These are phyloP conservation scores for Cydia fagiglandana DNA, from an alignment of 1,140 invertebrate genomes.

Conservation along the genomic window DNA sequence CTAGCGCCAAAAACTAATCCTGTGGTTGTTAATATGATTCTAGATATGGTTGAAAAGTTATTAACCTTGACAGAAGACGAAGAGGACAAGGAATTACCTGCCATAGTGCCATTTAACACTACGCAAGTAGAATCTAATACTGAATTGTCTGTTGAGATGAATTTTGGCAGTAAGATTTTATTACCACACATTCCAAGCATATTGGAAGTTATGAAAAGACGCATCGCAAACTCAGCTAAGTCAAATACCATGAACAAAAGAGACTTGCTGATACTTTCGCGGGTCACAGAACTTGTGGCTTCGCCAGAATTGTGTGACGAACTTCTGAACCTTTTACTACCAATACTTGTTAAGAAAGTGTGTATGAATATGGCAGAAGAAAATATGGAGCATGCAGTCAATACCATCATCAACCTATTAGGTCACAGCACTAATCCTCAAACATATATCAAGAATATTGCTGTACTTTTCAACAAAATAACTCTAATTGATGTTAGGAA, in stretches of 20 bases:
- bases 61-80: conserved; percentile 83
- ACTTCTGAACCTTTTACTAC: conserved; percentile 85
- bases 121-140: conserved; percentile 54
- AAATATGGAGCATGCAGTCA: conserved; percentile 81
- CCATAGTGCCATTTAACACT: conserved; percentile 63
- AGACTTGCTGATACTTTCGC: conserved; percentile 89
- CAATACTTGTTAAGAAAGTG: conserved; percentile 85
- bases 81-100: conserved; percentile 65
- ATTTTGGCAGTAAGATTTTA: conserved; percentile 87
- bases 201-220: conserved; percentile 85
- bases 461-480: conserved; percentile 83
- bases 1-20: conserved; percentile 82
- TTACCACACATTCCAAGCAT: conserved; percentile 86
- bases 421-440: conserved; percentile 83
- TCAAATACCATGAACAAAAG: conserved; percentile 81
- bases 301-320: conserved; percentile 83
- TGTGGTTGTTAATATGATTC: conserved; percentile 84
- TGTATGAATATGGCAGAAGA: conserved; percentile 82
- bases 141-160: conserved; percentile 69
- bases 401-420: conserved; percentile 86
- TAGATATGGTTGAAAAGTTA: conserved; percentile 90
- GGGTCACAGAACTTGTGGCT: conserved; percentile 86
- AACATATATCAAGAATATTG: conserved; percentile 83
- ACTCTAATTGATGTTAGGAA: conserved; percentile 82
- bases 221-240: conserved; percentile 81